These are phyloP conservation scores for Tragelaphus eurycerus DNA, from an alignment of 2,797 vertebrate species.

Conservation along the genomic window DNA sequence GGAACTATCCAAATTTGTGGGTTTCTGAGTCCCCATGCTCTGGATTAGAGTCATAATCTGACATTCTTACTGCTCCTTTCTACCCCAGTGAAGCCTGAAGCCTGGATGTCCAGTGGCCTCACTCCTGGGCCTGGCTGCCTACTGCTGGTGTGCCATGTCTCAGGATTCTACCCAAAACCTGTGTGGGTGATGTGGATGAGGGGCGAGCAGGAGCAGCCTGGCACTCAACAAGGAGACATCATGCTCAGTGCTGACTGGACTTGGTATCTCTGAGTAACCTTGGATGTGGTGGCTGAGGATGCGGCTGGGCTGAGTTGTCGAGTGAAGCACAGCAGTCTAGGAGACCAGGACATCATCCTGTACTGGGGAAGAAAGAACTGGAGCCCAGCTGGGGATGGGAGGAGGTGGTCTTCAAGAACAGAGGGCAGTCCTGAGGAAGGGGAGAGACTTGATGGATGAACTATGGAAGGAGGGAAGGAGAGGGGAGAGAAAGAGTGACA, in stretches of 20 bases:
- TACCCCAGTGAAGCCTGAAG: not conserved
- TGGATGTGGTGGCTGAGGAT: not conserved
- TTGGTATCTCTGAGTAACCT: not conserved
- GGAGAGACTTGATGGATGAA: not conserved
- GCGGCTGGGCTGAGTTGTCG: fast-evolving
- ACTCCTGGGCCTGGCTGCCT: not conserved
- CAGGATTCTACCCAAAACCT: not conserved
- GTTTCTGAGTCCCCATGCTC: not conserved
- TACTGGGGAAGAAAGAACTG: not conserved
- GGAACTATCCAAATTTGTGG: not conserved
- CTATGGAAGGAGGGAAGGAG: not conserved
- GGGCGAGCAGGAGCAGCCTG: not conserved
- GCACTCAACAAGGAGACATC: not conserved
- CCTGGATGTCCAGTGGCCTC: not conserved
- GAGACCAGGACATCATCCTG: not conserved
- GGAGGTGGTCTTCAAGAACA: not conserved
- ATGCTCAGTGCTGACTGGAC: not conserved
- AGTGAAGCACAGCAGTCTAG: not conserved
- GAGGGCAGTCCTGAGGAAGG: not conserved
- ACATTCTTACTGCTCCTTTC: not conserved
- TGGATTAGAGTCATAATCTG: not conserved
- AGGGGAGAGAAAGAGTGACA: not conserved
- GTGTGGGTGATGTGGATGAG: not conserved
- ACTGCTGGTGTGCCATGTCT: not conserved
- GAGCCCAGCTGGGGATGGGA: too few species aligned